Base-by-base conservation (phyloP, 2,888 invertebrate species). In the Oxycera nigricornis region DNA sequence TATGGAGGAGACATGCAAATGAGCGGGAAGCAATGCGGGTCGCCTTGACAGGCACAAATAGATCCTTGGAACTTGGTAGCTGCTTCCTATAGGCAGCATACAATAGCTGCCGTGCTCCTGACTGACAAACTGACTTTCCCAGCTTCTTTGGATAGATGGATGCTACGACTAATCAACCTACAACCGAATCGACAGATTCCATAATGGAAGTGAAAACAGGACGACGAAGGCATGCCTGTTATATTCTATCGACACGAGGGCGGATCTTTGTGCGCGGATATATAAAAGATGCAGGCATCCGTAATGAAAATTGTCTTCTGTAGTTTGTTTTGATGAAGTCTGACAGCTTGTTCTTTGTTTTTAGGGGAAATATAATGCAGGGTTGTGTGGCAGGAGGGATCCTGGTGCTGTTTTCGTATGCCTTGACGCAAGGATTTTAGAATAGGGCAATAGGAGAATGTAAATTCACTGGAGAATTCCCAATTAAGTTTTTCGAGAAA, bases 291-390 rank as follows among this genome's bases (percentile, higher is more conserved):
- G 35, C 70, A 70, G 55, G 31, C 52, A 70, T 22, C 52, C 55
- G 70, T 26, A 70, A 30, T 70, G 70, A 52, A 70, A 70, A 70
- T 70, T 31, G 55, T 70, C 70, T 70, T 70, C 4, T 55, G 30
- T 31, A 70, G 35, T 55, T 70, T 70, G 31, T 24, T 30, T 22
- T 52, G 30, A 70, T 70, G 24, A 70, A 52, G 30, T 52, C 52
- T 35, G 70, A 70, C 31, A 70, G 46, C 9, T 39, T 59, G 4
- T 59, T 59, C 30, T 59, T 24, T 46, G 46, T 46, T 17, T 46
- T 17, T n/a, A 46, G 11, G 46, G 3, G 46, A 17, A n/a, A 11
- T 11, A n/a, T 11, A 35, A 46, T 46, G 46, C n/a, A 46, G 11
- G 46, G 46, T 14, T 7, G 35, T 35, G 11, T 35, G 11, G 35